Evolutionary conservation across 2,888 invertebrate species (phyloP), one percentile per base, ranked within the genome.

Genomic region (Atethmia centrago): DNA sequence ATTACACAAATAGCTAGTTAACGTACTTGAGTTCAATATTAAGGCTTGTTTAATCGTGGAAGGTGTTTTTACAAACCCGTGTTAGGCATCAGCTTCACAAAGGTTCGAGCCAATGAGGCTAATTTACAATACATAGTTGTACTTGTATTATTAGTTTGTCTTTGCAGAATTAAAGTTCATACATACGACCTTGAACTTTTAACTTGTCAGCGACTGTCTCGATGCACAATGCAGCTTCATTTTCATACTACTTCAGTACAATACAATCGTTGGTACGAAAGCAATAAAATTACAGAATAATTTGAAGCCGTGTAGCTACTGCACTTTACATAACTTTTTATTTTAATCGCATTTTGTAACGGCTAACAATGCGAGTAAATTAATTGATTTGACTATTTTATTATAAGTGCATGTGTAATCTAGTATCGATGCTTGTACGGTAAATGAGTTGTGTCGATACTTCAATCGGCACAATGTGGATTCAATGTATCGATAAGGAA

Each of bases 151-250:
- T 80, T 66, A 21, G 59, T 71, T 61, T 65, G 71, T 65, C 49
- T 73, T 74, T 79, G 56, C 70, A 67, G 62, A 72, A 65, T 77
- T 82, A 87, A 87, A 88, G 87, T 87, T 89, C 86, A 88, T 68
- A 87, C 80, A 67, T 67, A 59, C 56, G 79, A 74, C 88, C 88
- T 84, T 88, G 89, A 88, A 88, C 89, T 90, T 89, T 76, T 77
- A 74, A 71, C 53, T 70, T 53, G 66, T 63, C 71, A 65, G 72
- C 63, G 70, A 78, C 55, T 73, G 74, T 72, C 62, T 74, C 55
- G 55, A 71, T 71, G 58, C 56, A 71, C 40, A 72, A 81, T 64
- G 59, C 64, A 83, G 61, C 62, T 74, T 63, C 67, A 67, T 75
- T 71, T 76, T 51, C 31, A 71, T 62, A 47, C 25, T 53, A 78